These are phyloP conservation scores for Macrobrachium rosenbergii DNA, from an alignment of 1,140 invertebrate genomes.

Conservation along the genomic window DNA sequence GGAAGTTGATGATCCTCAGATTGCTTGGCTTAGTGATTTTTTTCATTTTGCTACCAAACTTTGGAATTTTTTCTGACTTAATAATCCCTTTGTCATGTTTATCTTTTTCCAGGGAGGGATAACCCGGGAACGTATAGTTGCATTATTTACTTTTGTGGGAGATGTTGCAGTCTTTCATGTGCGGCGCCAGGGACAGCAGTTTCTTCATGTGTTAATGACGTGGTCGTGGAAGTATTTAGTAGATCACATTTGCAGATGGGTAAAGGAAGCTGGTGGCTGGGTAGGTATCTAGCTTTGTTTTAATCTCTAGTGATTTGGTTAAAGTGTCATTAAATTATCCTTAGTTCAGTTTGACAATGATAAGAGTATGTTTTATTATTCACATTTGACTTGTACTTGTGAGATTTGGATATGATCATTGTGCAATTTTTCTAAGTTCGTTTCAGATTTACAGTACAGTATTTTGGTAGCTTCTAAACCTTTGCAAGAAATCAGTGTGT, in stretches of 20 bases:
- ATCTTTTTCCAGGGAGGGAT: constrained; percentile 67
- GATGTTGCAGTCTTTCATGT: constrained; percentile 70
- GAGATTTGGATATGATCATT: too few relatives aligned
- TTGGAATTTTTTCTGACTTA: background rate
- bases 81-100: constrained; percentile 58
- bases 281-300: constrained; percentile 42
- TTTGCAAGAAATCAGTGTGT: too few relatives aligned
- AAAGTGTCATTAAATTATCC: background rate
- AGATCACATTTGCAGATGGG: constrained; percentile 68
- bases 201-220: constrained; percentile 67
- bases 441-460: too few relatives aligned
- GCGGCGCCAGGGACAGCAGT: constrained; percentile 40
- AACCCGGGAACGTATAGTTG: constrained; percentile 70
- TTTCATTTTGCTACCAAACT: background rate
- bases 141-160: constrained; percentile 72
- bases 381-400: too few relatives aligned
- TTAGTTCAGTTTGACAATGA: too few relatives aligned
- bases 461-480: too few relatives aligned
- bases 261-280: constrained; percentile 69
- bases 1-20: too few relatives aligned
- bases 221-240: constrained; percentile 69
- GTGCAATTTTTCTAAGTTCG: too few relatives aligned
- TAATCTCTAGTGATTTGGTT: background rate
- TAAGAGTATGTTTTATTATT: too few relatives aligned
- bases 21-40: too few relatives aligned